phyloP scores from a whole-genome alignment of 2,113 vertebrate genomes.

The Oryzias melastigma region DNA sequence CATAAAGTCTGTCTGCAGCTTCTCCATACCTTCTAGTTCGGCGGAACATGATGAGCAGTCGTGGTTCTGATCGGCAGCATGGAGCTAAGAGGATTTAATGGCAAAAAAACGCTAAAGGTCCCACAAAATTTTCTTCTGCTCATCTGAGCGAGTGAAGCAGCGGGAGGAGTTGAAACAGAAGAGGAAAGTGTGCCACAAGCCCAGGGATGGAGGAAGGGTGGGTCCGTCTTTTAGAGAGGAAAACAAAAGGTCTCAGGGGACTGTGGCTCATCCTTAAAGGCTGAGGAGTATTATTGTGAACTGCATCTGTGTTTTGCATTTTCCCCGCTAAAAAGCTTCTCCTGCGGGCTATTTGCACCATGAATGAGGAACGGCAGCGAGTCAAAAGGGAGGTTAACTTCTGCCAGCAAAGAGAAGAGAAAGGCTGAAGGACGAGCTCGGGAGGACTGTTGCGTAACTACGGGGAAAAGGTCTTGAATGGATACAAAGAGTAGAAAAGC shows the following conservation, averaged over 20 bases:
- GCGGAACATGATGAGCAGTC: slow-evolving; percentile 58
- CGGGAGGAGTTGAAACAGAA: neutral
- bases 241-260: slow-evolving; percentile 48
- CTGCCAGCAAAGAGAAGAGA: slow-evolving; percentile 10
- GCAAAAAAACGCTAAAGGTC: slow-evolving; percentile 25
- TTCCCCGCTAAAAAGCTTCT: slow-evolving; percentile 40
- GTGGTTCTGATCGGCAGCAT: slow-evolving; percentile 24
- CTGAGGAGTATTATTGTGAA: slow-evolving; percentile 19
- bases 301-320: slow-evolving; percentile 18
- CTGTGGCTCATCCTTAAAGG: slow-evolving; percentile 47
- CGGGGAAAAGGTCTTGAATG: slow-evolving; percentile 20
- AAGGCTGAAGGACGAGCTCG: slow-evolving; percentile 12
- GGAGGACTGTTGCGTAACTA: slow-evolving; percentile 32
- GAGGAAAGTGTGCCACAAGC: slow-evolving; percentile 2
- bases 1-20: neutral
- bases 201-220: slow-evolving; percentile 32
- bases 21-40: slow-evolving; percentile 59
- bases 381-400: slow-evolving; percentile 6
- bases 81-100: slow-evolving; percentile 17
- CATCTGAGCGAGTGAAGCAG: slow-evolving; percentile 33
- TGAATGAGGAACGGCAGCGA: slow-evolving; percentile 15
- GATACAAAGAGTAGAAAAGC: slow-evolving; percentile 10
- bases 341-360: slow-evolving; percentile 31
- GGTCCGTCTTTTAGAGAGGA: slow-evolving; percentile 37
- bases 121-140: slow-evolving; percentile 22